These are phyloP conservation scores for Teleopsis dalmanni DNA, from an alignment of 1,140 invertebrate species.

Conservation along the genomic window DNA sequence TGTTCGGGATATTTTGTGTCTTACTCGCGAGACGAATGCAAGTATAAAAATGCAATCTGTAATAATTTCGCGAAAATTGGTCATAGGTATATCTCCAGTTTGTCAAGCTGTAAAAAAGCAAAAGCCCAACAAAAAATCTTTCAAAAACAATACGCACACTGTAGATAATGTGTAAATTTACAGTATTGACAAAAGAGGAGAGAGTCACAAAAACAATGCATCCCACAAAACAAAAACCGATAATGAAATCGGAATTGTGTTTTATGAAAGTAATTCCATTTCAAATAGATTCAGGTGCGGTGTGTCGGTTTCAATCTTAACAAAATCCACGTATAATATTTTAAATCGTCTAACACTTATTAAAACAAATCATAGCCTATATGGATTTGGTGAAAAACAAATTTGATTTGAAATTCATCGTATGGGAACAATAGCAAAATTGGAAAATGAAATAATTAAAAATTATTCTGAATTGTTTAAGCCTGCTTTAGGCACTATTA, in stretches of 20 bases:
- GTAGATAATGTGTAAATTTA: not conserved
- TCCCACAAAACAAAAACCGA: too few species aligned
- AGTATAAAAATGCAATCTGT: constrained; percentile 2
- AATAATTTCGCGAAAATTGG: constrained; percentile 2
- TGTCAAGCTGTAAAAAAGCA: not conserved
- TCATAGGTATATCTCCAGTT: not conserved
- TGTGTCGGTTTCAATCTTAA: not conserved
- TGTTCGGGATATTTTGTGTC: constrained; percentile 1
- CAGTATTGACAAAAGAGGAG: too few species aligned
- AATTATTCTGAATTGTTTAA: too few species aligned
- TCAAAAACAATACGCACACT: not conserved
- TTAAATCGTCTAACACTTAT: not conserved
- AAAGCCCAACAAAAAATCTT: not conserved
- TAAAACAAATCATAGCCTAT: not conserved
- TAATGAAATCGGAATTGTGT: too few species aligned
- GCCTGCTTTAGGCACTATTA: not conserved
- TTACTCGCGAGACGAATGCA: constrained; percentile 2
- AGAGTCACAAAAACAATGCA: too few species aligned
- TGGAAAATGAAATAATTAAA: not conserved
- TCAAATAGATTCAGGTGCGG: constrained; percentile 8
- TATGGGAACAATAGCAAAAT: not conserved
- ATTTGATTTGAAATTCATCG: constrained; percentile 5
- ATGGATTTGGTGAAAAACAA: not conserved
- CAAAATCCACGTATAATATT: not conserved
- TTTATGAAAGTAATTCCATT: not conserved